Evolutionary conservation across 1,140 invertebrate genomes (phyloP), one percentile per base, ranked within the genome.

Genomic region (Pseudobourletiella spinata): DNA sequence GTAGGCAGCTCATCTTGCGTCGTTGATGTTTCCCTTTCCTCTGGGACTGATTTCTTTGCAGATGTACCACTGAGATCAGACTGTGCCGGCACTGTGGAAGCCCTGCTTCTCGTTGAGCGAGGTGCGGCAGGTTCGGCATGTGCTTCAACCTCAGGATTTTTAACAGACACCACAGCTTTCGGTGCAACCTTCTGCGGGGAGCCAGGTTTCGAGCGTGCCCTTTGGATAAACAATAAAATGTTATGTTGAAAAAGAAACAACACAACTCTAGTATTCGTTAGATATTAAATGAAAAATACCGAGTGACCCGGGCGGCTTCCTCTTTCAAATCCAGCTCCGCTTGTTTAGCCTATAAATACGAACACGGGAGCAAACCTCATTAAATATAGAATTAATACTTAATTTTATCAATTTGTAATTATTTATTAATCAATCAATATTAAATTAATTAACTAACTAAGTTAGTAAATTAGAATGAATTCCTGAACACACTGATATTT

Each of bases 141-240:
- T 15, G 48, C 24, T 55, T 61, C 59, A 0, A 39, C 22, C 39
- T 61, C 59, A 1, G 48, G 35, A 28, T 29, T n/a, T 39, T 39
- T 26, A 2, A 15, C 28, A 15, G 58, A 22, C 15, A 32, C 42
- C 15, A 32, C 42, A 35, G 26, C 51, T 25, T 59, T 59, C 8
- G 56, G 18, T n/a, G 25, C 15, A 55, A 22, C 51, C 11, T 20
- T 44, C 1, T 29, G 11, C 6, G 44, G 55, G n/a, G 57, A 50
- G 43, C 55, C 25, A 48, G 50, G 57, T 61, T 61, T 61, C 15
- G 59, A 66, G 52, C 68, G 4, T 22, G 71, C 39, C 72, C 67
- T n/a, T 59, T 28, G 18, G 64, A 63, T 6, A 67, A 50, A 18
- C 25, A 24, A 3, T 66, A 63, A 39, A 39, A 39, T 39, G 8